phyloP scores from a whole-genome alignment of 2,797 vertebrate species.

The Manis javanica region DNA sequence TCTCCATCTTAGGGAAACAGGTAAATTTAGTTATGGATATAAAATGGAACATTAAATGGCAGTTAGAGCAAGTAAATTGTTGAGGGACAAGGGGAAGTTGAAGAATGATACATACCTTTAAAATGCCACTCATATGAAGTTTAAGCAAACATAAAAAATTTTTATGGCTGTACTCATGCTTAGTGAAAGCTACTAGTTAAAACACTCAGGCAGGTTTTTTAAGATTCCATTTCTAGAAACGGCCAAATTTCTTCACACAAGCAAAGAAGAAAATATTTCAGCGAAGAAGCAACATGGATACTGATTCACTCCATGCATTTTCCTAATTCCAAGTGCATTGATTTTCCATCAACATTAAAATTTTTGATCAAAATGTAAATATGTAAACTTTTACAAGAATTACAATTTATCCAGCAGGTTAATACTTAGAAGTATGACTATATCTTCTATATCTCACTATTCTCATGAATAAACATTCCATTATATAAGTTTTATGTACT shows the following conservation, averaged over 20 bases:
- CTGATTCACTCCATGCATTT: conserved; percentile 1
- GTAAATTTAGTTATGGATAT: background rate
- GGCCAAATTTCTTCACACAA: background rate
- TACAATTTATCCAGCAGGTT: conserved; percentile 22
- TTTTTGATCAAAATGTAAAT: conserved; percentile 17
- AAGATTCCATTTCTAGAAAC: conserved; percentile 34
- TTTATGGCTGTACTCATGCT: background rate
- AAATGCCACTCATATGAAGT: background rate
- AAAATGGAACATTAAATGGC: background rate
- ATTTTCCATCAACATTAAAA: conserved; percentile 21
- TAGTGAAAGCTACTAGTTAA: conserved; percentile 29
- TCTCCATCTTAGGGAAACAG: background rate
- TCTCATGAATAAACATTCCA: conserved; percentile 34
- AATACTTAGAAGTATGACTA: conserved; percentile 41
- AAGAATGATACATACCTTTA: background rate
- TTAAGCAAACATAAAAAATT: conserved; percentile 6
- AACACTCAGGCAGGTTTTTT: background rate
- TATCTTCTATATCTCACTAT: background rate
- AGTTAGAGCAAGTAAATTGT: conserved; percentile 7
- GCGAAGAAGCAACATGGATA: background rate
- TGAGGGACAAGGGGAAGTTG: background rate
- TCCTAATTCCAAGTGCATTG: conserved; percentile 5
- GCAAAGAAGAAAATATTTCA: background rate
- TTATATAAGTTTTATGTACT: conserved; percentile 9
- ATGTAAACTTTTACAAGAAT: conserved; percentile 45